Evolutionary conservation across 2,888 invertebrate species (phyloP), one percentile per base, ranked within the genome.

Genomic region (Pemphredon lugubris): DNA sequence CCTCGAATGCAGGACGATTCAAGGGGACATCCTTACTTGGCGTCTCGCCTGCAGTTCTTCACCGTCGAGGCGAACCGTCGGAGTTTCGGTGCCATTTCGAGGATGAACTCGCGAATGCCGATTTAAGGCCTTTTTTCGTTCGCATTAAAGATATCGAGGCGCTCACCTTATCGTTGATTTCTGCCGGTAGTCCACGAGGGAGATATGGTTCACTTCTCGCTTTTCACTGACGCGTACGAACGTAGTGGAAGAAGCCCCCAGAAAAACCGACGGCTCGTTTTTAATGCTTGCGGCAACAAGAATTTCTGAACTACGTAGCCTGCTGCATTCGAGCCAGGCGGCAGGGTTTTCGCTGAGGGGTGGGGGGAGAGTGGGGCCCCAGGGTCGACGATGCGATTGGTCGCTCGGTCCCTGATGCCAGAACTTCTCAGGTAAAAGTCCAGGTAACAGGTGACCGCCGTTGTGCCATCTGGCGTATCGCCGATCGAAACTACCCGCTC

Each of bases 221-320:
- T 20, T 11, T 30, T 26, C 63, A 65, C 73, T 40, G 57, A 30
- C 40, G 30, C 39, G 21, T 40, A 9, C 48, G 18, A 16, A 20
- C 34, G 20, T 50, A 51, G 39, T 13, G 50, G 30, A 45, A 34
- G 1, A 14, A 39, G 18, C 37, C 55, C 7, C n/a, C 9, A 18
- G 6, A 26, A 42, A 58, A 66, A 14, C 26, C 51, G 4, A 40
- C 59, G 13, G 39, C 26, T 34, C 50, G 48, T 14, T 54, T 65
- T 60, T 54, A 67, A 60, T 72, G 69, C 70, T 54, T 65, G 61
- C 69, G 59, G 42, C 77, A 61, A n/a, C 44, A 51, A 65, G 77
- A 81, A 79, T 77, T 79, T 79, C 63, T 79, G 61, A 75, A 82
- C 83, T 81, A 77, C 75, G 73, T 77, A 71, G 73, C 66, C 57